Percentiles rank a stretch among this genome's conserved stretches.
These are phyloP conservation scores for Apis cerana DNA, from an alignment of 1,140 invertebrate species.

Conservation along the genomic window DNA sequence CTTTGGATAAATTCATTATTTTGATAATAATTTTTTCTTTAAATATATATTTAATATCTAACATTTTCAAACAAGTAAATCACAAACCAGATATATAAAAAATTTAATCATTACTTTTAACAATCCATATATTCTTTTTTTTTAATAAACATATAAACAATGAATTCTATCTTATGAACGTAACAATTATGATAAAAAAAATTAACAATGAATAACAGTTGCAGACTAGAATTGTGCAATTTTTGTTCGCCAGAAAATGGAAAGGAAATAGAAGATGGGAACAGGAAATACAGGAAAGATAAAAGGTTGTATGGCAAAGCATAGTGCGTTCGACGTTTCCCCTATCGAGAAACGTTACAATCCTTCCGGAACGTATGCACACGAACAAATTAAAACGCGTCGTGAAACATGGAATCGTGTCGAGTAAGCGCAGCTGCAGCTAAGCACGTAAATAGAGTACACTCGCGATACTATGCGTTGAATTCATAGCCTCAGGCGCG, in stretches of 20 bases:
- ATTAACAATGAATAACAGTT: no score
- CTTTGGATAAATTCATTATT: no score
- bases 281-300: background rate
- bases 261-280: background rate
- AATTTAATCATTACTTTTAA: no score
- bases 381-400: conserved; percentile 1
- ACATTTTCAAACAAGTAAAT: no score
- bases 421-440: background rate
- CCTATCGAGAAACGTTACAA: background rate
- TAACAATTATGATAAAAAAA: background rate
- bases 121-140: no score
- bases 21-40: no score
- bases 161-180: no score
- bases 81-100: no score
- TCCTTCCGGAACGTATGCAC: background rate
- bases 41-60: no score
- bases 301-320: background rate
- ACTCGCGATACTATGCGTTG: background rate
- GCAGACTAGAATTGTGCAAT: background rate
- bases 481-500: background rate
- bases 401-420: background rate
- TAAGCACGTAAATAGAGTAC: background rate
- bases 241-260: background rate
- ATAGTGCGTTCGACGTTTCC: conserved; percentile 4
- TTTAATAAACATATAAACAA: no score